phyloP scores from a whole-genome alignment of 2,797 vertebrate species.

The Vespertilio murinus region DNA sequence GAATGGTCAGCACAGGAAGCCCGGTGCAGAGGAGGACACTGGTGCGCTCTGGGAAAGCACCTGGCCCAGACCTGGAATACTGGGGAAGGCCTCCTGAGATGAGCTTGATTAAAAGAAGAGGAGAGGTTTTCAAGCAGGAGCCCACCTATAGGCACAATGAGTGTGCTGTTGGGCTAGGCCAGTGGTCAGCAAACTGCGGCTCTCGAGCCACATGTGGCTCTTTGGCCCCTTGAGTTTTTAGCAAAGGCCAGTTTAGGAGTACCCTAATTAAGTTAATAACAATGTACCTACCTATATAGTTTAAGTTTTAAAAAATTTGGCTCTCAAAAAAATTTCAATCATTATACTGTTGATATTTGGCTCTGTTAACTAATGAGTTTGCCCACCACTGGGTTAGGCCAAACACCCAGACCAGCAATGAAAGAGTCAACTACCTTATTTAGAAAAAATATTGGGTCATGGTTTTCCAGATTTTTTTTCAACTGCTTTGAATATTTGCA shows the following conservation, averaged over 20 bases:
- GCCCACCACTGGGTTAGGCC: neutral
- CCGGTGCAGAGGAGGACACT: neutral
- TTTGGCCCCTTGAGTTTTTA: too few species aligned
- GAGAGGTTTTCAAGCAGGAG: neutral
- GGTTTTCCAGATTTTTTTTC: neutral
- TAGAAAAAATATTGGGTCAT: neutral
- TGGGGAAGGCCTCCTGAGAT: neutral
- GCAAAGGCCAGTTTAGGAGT: too few species aligned
- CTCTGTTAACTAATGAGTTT: too few species aligned
- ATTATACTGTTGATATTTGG: too few species aligned
- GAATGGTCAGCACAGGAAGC: neutral
- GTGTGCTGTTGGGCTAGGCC: neutral
- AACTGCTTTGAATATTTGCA: slow-evolving; percentile 67
- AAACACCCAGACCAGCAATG: neutral
- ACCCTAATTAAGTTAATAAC: too few species aligned
- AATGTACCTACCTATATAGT: too few species aligned
- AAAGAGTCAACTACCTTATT: neutral
- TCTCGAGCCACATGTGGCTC: too few species aligned
- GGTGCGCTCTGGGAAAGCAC: neutral
- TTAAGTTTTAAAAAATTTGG: too few species aligned
- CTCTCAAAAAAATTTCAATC: too few species aligned
- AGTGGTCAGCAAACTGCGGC: neutral
- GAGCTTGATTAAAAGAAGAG: neutral
- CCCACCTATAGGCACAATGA: neutral
- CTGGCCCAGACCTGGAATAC: neutral